phyloP scores from a whole-genome alignment of 2,113 vertebrate species.

The Actenoides hombroni region DNA sequence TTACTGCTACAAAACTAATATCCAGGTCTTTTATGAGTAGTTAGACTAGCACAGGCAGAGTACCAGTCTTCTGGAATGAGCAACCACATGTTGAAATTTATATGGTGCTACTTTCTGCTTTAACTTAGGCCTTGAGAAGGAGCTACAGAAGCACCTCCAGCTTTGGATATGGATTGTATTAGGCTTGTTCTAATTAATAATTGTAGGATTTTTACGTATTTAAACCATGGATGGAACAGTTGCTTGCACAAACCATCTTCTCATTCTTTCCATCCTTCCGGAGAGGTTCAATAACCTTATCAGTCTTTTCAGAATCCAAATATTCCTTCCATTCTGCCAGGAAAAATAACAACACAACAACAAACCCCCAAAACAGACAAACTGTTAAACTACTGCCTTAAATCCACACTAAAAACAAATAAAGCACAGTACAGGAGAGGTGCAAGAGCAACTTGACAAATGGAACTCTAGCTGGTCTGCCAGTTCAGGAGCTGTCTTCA shows the following conservation, averaged over 20 bases:
- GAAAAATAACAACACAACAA: not conserved
- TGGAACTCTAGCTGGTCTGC: not conserved
- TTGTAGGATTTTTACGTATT: not conserved
- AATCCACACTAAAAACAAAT: not conserved
- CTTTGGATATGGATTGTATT: not conserved
- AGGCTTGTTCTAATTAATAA: not conserved
- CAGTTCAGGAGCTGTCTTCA: not conserved
- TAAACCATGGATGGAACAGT: not conserved
- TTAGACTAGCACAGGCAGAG: not conserved
- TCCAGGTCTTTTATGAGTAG: not conserved
- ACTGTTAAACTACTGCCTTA: not conserved
- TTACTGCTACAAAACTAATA: not conserved
- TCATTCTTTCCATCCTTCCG: not conserved
- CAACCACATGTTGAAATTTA: not conserved
- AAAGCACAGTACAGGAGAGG: not conserved
- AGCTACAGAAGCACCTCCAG: not conserved
- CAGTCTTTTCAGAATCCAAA: not conserved
- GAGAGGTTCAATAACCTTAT: not conserved
- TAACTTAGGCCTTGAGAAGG: not conserved
- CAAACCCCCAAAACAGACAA: not conserved
- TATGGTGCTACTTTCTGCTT: accelerated
- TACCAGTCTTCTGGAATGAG: not conserved
- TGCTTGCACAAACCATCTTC: not conserved
- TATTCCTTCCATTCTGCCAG: not conserved
- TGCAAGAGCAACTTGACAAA: not conserved